Conservation (phyloP, 2,113 vertebrate genomes). For the Numenius arquata region DNA sequence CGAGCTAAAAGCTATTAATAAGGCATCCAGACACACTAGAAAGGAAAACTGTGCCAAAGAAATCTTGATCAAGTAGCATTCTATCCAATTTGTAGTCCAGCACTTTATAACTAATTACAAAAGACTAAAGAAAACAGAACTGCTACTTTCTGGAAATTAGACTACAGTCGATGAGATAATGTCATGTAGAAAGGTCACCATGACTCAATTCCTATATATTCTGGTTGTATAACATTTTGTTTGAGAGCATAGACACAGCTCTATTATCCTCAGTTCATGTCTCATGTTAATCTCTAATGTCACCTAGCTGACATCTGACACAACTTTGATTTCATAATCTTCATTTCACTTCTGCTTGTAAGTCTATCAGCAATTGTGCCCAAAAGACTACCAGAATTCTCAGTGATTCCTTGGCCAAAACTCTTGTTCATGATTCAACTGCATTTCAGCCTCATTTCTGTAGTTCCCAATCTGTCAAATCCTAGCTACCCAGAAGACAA, state of each 20-base stretch:
- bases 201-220: neutral
- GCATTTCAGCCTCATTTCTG: neutral
- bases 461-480: neutral
- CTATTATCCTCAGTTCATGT: neutral
- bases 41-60: neutral
- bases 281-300: neutral
- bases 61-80: neutral
- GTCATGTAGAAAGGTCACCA: neutral
- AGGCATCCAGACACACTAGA: neutral
- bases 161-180: neutral
- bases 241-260: neutral
- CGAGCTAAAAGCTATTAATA: neutral
- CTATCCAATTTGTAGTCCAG: neutral
- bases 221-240: neutral
- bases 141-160: neutral
- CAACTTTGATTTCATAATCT: neutral
- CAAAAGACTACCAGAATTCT: neutral
- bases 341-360: neutral
- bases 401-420: neutral
- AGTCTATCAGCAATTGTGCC: neutral
- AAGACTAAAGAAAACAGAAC: neutral
- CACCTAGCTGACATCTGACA: neutral
- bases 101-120: neutral
- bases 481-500: neutral
- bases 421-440: neutral